phyloP scores from a whole-genome alignment of 2,113 vertebrate genomes.

The Anseranas semipalmata region DNA sequence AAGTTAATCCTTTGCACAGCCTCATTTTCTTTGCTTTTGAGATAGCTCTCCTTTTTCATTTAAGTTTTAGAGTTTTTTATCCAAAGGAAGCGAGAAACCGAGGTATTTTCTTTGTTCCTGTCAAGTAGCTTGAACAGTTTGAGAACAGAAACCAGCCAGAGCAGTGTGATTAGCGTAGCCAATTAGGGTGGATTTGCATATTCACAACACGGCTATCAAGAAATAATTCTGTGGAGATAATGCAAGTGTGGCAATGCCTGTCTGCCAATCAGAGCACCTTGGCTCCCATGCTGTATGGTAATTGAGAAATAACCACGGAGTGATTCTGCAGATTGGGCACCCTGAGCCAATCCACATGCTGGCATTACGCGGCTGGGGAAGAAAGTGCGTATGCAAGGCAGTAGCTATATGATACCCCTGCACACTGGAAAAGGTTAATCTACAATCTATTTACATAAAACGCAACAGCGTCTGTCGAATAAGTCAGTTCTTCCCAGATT shows the following conservation, averaged over 20 bases:
- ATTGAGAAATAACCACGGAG: background rate
- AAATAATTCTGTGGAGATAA: conserved; percentile 53
- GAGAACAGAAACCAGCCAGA: conserved; percentile 51
- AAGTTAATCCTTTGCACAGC: conserved; percentile 47
- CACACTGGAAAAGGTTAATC: background rate
- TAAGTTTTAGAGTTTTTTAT: conserved; percentile 44
- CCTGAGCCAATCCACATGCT: background rate
- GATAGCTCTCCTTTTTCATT: conserved; percentile 50
- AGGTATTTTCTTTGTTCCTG: conserved; percentile 63
- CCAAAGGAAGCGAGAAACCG: conserved; percentile 28
- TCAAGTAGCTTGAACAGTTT: conserved; percentile 56
- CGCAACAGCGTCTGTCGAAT: background rate
- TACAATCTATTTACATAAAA: background rate
- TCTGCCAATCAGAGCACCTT: conserved; percentile 5
- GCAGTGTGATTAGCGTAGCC: conserved; percentile 52
- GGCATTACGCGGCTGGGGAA: background rate
- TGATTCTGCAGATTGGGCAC: background rate
- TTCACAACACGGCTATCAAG: conserved; percentile 26
- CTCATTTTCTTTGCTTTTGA: conserved; percentile 51
- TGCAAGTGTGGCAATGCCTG: background rate
- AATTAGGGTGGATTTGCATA: conserved; percentile 69
- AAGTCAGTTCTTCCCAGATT: background rate
- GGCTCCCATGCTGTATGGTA: background rate
- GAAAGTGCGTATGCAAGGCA: background rate
- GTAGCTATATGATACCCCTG: background rate